Evolutionary conservation across 2,888 invertebrate species (phyloP).

Genomic region (Meganola albula): DNA sequence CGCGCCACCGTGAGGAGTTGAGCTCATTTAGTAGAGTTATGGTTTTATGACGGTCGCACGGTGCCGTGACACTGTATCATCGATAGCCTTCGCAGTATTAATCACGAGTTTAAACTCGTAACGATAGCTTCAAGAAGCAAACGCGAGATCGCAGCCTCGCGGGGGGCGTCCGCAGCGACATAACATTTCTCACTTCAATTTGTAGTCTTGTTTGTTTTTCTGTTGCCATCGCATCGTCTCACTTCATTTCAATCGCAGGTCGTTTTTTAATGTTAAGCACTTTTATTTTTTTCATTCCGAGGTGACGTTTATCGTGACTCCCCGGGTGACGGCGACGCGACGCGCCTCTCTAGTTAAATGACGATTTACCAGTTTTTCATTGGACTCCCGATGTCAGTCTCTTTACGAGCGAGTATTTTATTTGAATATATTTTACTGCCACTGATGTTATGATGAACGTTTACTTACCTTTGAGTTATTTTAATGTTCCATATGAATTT

Average conservation of each 20-base stretch:
- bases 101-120: slow-evolving; percentile 59
- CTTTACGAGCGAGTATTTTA: slow-evolving; percentile 71
- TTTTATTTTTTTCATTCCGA: slow-evolving; percentile 69
- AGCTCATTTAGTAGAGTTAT: slow-evolving; percentile 63
- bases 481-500: slow-evolving; percentile 59
- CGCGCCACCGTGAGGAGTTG: slow-evolving; percentile 46
- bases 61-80: slow-evolving; percentile 47
- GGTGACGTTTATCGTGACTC: slow-evolving; percentile 72
- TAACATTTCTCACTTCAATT: slow-evolving; percentile 73
- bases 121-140: slow-evolving; percentile 41
- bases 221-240: slow-evolving; percentile 55
- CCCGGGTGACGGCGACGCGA: slow-evolving; percentile 57
- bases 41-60: slow-evolving; percentile 42
- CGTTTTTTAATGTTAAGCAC: slow-evolving; percentile 59
- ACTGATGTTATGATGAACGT: slow-evolving; percentile 70
- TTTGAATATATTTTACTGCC: slow-evolving; percentile 69
- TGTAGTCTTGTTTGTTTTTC: slow-evolving; percentile 65
- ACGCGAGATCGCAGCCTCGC: slow-evolving; percentile 39
- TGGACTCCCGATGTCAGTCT: slow-evolving; percentile 66
- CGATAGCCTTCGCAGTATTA: slow-evolving; percentile 53
- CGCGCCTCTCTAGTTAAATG: slow-evolving; percentile 59
- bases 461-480: slow-evolving; percentile 55
- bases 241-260: slow-evolving; percentile 63
- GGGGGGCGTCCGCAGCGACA: slow-evolving; percentile 61
- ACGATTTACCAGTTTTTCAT: slow-evolving; percentile 69